phyloP scores from a whole-genome alignment of 2,888 invertebrate genomes.

The Drepanosiphum platanoidis region DNA sequence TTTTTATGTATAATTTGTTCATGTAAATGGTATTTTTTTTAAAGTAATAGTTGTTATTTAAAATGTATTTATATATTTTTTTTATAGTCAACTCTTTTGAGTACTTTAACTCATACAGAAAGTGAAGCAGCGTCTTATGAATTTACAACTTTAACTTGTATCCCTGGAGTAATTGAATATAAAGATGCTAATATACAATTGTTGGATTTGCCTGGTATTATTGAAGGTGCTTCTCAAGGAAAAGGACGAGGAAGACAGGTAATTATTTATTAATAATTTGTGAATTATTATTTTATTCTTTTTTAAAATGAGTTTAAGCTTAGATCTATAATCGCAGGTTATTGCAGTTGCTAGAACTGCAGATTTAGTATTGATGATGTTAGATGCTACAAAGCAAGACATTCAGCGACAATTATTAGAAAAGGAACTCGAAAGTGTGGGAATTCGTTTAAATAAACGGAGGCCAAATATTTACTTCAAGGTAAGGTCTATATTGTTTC shows the following conservation, averaged over 20 bases:
- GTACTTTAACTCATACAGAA: conserved; percentile 94
- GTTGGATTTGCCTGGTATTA: conserved; percentile 98
- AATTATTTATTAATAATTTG: conserved; percentile 43
- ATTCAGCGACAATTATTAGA: conserved; percentile 92
- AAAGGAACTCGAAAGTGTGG: conserved; percentile 95
- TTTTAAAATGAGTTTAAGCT: not conserved
- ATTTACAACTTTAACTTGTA: conserved; percentile 98
- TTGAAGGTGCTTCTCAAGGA: conserved; percentile 97
- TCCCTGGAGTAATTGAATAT: conserved; percentile 98
- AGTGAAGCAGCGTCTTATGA: conserved; percentile 98
- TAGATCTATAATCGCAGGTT: conserved; percentile 71
- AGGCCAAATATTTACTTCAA: conserved; percentile 99
- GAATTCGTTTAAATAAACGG: conserved; percentile 92
- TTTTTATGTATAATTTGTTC: no score
- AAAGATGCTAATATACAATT: conserved; percentile 98
- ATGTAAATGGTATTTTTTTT: not conserved
- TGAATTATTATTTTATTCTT: not conserved
- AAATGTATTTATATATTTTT: no score
- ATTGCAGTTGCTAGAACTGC: conserved; percentile 99
- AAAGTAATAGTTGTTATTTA: not conserved
- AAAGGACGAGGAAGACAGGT: conserved; percentile 90
- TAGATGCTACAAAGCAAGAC: conserved; percentile 98
- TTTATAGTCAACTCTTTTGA: conserved; percentile 89
- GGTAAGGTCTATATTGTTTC: conserved; percentile 69
- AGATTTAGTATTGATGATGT: conserved; percentile 98